A percentile compares a stretch with the other conserved stretches of the same genome.
phyloP scores from a whole-genome alignment of 2,113 vertebrate species.

The Nothocercus julius region DNA sequence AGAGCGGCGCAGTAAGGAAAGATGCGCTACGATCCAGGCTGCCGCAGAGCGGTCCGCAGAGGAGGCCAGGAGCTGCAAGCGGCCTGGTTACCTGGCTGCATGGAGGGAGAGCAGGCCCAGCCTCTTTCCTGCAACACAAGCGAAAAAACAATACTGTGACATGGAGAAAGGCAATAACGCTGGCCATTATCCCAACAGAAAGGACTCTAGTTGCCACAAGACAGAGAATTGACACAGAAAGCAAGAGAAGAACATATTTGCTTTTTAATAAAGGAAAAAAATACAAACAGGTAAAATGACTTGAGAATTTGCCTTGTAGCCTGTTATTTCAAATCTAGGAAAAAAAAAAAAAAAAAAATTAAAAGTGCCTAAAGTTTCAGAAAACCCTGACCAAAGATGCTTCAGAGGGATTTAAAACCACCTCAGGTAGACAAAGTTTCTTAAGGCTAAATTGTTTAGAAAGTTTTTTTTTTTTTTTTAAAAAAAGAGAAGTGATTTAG shows the following conservation, averaged over 20 bases:
- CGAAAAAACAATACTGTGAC: not conserved
- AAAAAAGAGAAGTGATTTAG: not conserved
- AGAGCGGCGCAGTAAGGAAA: not conserved
- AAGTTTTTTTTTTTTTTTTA: too few species aligned
- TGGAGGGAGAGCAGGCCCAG: not conserved
- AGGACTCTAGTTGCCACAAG: not conserved
- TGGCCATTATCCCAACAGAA: not conserved
- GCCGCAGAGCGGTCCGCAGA: not conserved
- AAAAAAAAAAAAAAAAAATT: not conserved
- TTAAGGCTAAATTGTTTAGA: not conserved
- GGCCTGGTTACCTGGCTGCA: not conserved
- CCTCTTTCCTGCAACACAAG: not conserved
- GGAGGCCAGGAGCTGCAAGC: not conserved
- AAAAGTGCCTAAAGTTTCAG: not conserved
- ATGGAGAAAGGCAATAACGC: not conserved
- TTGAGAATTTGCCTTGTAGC: not conserved
- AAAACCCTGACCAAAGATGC: not conserved
- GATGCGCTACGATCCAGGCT: not conserved
- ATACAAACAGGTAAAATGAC: not conserved
- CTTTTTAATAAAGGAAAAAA: not conserved
- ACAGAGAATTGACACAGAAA: not conserved
- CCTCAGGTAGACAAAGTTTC: not conserved
- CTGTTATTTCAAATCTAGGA: not conserved
- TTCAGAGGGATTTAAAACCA: not conserved
- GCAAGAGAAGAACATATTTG: not conserved